phyloP scores from a whole-genome alignment of 2,888 invertebrate genomes.

The Drosophila anomalata region DNA sequence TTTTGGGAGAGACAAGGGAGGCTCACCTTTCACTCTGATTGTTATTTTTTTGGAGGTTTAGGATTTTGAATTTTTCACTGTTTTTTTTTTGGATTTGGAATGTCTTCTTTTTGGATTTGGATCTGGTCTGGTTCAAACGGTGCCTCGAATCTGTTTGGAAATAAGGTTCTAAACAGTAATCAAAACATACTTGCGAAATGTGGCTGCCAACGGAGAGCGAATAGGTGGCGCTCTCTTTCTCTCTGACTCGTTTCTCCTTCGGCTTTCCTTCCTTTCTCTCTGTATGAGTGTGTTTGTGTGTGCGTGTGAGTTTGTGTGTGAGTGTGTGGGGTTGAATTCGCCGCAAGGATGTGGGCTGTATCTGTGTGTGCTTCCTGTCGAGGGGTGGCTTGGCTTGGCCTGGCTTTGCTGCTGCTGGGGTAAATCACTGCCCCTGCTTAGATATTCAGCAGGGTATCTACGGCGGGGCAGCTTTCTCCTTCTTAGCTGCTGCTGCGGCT shows the following conservation, averaged over 20 bases:
- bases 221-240: conserved; percentile 59
- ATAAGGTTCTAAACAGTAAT: conserved; percentile 43
- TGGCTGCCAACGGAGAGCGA: conserved; percentile 39
- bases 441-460: conserved; percentile 73
- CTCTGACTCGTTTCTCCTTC: conserved; percentile 45
- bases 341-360: conserved; percentile 57
- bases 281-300: conserved; percentile 26
- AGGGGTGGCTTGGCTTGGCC: conserved; percentile 55
- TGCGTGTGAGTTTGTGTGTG: conserved; percentile 18
- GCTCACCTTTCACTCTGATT: conserved; percentile 34
- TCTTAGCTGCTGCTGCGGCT: conserved; percentile 61
- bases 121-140: conserved; percentile 24
- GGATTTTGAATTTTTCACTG: conserved; percentile 33
- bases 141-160: conserved; percentile 19
- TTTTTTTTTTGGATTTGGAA: conserved; percentile 16
- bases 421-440: conserved; percentile 67
- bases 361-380: conserved; percentile 57
- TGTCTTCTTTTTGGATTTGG: conserved; percentile 7
- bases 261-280: conserved; percentile 28
- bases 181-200: conserved; percentile 74
- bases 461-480: conserved; percentile 60
- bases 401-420: conserved; percentile 35
- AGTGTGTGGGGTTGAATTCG: conserved; percentile 58
- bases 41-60: conserved; percentile 19
- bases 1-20: conserved; percentile 21